phyloP scores from a whole-genome alignment of 2,888 invertebrate species.

The Lamellibrachia satsuma region DNA sequence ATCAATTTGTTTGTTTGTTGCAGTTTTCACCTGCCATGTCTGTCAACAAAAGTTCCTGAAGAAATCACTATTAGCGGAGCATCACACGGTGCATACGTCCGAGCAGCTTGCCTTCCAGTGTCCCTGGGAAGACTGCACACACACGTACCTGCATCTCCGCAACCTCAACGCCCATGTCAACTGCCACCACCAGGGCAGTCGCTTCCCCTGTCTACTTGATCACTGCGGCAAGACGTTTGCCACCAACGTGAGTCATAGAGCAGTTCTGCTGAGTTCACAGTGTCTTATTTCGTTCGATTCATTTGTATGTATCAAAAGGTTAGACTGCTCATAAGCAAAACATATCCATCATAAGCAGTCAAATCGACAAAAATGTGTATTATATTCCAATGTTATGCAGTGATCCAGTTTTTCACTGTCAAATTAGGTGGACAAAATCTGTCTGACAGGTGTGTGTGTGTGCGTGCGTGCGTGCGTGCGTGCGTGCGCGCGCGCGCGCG shows the following conservation, averaged over 20 bases:
- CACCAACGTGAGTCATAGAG: constrained; percentile 44
- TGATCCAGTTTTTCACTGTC: too few species aligned
- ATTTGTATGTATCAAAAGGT: too few species aligned
- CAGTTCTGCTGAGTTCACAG: neutral
- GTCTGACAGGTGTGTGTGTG: too few species aligned
- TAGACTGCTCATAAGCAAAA: too few species aligned
- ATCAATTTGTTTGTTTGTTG: neutral
- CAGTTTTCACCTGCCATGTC: constrained; percentile 43
- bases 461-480: too few species aligned
- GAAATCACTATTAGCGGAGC: constrained; percentile 45
- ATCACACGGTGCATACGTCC: constrained; percentile 43
- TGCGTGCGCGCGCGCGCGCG: too few species aligned
- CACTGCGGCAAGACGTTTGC: constrained; percentile 49
- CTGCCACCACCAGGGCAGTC: constrained; percentile 50
- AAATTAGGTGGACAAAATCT: too few species aligned
- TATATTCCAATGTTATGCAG: too few species aligned
- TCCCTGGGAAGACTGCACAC: constrained; percentile 48
- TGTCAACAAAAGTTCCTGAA: constrained; percentile 47
- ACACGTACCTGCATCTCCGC: constrained; percentile 48
- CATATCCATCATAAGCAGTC: too few species aligned
- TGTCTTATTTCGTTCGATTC: neutral
- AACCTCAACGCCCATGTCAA: constrained; percentile 50
- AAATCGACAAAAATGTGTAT: too few species aligned
- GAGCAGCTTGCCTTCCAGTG: constrained; percentile 44
- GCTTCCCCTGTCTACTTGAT: constrained; percentile 45